Base-by-base conservation (phyloP, 2,888 invertebrate species). In the Sinotaia quadrata region DNA sequence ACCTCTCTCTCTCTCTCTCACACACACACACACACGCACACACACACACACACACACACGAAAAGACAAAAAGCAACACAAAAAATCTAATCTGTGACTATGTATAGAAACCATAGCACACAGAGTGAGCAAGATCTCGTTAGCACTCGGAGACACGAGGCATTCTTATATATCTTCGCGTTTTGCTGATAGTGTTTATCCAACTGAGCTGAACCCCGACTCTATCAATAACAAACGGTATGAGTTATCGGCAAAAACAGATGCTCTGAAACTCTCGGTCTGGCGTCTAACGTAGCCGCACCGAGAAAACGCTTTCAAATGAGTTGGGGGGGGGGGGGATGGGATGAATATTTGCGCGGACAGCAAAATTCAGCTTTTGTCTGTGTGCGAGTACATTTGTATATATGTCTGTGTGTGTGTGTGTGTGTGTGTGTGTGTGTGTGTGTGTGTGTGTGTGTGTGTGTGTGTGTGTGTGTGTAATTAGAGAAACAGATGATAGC, bases 391-490 rank as follows among this genome's bases (percentile, higher is more conserved):
- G n/a, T 49, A 24, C 24, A 24, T 49, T n/a, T 49, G 49, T 49
- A 24, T 49, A 24, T 5, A 4, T 49, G 41, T 41, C 10, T 41
- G 41, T 41, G 41, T 41, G 41, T 41, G 41, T 41, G 41, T 41
- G 41, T 41, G 41, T 41, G 41, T 41, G 41, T 41, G 41, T 41
- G 41, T 41, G 41, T 41, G 41, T 41, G 41, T 41, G 41, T 41
- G 41, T 41, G 41, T 41, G 41, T 41, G 41, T 41, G 41, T 41
- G 41, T 41, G 41, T 41, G 41, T 41, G 15, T 41, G 41, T 41
- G 41, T 41, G 41, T 41, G 41, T 41, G 41, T 41, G 41, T 41
- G 41, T 41, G 41, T 41, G n/a, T n/a, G n/a, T n/a, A n/a, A n/a
- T n/a, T n/a, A n/a, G n/a, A n/a, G n/a, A n/a, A n/a, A n/a, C n/a